These are phyloP conservation scores for Crotalus helleri DNA, from an alignment of 2,113 vertebrate genomes.

Conservation along the genomic window DNA sequence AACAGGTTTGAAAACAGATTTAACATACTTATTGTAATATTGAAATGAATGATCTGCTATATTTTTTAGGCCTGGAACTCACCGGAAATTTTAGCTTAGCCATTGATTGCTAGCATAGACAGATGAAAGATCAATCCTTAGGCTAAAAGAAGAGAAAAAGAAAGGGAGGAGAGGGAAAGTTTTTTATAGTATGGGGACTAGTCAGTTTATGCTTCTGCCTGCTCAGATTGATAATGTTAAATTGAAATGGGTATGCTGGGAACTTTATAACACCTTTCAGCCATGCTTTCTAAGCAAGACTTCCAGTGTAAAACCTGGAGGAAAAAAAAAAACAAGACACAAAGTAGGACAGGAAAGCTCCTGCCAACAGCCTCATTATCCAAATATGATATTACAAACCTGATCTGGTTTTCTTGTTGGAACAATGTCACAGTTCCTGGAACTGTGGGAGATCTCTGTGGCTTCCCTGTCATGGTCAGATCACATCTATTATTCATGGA, in stretches of 20 bases:
- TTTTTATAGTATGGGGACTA: background rate
- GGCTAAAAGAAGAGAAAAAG: background rate
- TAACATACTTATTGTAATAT: background rate
- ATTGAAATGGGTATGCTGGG: background rate
- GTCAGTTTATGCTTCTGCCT: background rate
- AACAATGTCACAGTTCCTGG: background rate
- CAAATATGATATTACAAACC: background rate
- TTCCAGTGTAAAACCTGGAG: background rate
- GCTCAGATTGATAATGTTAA: background rate
- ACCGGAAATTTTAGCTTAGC: background rate
- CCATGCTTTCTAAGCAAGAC: background rate
- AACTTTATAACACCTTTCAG: background rate
- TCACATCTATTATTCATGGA: background rate
- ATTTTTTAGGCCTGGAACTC: background rate
- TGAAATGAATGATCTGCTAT: background rate
- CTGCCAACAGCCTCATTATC: background rate
- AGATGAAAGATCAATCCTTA: background rate
- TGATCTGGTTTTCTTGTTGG: background rate
- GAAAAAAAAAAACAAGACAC: background rate
- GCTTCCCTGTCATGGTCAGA: background rate
- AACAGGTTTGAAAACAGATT: background rate
- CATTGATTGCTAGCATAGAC: background rate
- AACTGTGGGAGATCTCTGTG: background rate
- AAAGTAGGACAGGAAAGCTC: background rate
- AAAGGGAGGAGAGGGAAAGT: background rate